Base-by-base conservation (phyloP, 2,797 vertebrate species). In the Micrastur ruficollis region DNA sequence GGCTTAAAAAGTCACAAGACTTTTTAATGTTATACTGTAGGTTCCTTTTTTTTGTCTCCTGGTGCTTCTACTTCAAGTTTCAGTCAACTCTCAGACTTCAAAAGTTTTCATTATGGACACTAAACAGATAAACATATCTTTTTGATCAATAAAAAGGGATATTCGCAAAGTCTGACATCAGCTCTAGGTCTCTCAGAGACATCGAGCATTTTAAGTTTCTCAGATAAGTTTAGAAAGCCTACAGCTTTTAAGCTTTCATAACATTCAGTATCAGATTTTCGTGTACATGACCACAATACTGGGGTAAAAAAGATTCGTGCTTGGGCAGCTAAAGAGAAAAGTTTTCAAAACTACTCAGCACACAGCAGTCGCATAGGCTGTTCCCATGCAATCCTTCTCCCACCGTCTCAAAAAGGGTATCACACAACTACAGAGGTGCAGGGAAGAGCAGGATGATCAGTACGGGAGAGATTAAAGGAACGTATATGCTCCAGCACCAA, bases 361-460 rank as follows among this genome's bases (percentile, higher is more conserved):
- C 38, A 11, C 1, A 29, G 71, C 9, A 70, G 23, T 11, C 38
- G 29, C 1, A 1, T 4, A 12, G 2, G 32, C 29, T 6, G 6
- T 11, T 44, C n/a, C 66, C 76, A n/a, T 1, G 47, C 11, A 50
- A 34, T 22, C 14, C 31, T 66, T 46, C 81, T 52, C 66, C 65
- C 34, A 22, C 13, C 5, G 0, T 6, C 46, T 58, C 55, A 3
- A 18, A 47, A 70, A 53, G 9, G 5, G 1, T 5, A 44, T 26
- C 56, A 11, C 81, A 25, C 26, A 42, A 3, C 32, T 21, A 13
- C 13, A 38, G 36, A 14, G 32, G 11, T 9, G 36, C 5, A 3
- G 58, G n/a, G 66, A 42, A 32, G 46, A 66, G 36, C 23, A 17
- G 36, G 21, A 78, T 0, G 8, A 42, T 15, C 87, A 50, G 31